Evolutionary conservation across 2,113 vertebrate species (phyloP).

Genomic region (Paramormyrops kingsleyae): DNA sequence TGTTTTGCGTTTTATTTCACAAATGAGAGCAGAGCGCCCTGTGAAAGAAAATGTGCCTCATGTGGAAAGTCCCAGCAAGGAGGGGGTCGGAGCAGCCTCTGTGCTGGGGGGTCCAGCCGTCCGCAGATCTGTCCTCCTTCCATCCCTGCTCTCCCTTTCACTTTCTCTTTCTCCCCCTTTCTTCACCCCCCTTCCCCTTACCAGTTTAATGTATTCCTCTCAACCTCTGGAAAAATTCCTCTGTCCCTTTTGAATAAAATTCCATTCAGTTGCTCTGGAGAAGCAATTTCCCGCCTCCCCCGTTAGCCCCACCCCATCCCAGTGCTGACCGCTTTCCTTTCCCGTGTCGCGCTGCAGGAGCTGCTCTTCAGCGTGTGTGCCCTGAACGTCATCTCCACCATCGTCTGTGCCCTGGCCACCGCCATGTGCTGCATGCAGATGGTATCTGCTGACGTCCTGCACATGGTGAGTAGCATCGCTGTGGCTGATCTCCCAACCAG

Average conservation of each 20-base stretch:
- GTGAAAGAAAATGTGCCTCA: neutral
- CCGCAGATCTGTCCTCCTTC: neutral
- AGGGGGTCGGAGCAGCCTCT: neutral
- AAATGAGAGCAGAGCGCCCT: neutral
- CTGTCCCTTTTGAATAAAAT: neutral
- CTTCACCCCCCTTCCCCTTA: neutral
- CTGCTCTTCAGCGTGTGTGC: constrained; percentile 95
- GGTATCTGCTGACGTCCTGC: constrained; percentile 93
- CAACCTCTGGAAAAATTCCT: neutral
- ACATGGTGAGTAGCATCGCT: constrained; percentile 78
- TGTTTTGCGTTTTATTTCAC: constrained; percentile 7
- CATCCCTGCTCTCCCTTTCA: neutral
- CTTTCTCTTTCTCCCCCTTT: neutral
- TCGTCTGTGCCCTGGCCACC: constrained; percentile 92
- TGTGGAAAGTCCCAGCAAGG: neutral
- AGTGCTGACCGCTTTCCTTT: neutral
- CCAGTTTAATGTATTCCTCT: neutral
- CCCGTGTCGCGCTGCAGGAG: constrained; percentile 64
- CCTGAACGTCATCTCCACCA: constrained; percentile 95
- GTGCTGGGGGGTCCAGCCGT: neutral
- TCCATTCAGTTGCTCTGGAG: neutral
- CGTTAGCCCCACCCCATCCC: neutral
- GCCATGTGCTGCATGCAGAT: constrained; percentile 99
- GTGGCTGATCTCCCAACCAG: neutral
- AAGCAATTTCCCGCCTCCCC: neutral